These are phyloP conservation scores for Glossophaga mutica DNA, from an alignment of 2,797 vertebrate genomes.

Conservation along the genomic window DNA sequence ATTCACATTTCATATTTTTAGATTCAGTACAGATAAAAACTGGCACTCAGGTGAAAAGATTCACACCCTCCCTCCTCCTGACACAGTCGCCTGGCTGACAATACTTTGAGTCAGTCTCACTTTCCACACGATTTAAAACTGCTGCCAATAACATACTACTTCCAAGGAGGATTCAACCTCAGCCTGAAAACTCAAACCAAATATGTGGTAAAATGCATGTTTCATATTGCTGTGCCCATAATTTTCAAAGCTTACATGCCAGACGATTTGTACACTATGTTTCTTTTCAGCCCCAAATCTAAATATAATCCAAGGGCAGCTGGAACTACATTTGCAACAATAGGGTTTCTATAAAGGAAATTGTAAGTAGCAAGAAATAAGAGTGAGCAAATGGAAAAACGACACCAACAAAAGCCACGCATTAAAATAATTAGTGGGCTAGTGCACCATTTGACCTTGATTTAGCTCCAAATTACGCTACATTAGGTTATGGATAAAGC, in stretches of 20 bases:
- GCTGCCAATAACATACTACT: neutral
- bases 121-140: neutral
- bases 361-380: neutral
- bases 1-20: slow-evolving; percentile 11
- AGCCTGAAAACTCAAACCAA: neutral
- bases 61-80: neutral
- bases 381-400: neutral
- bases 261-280: neutral
- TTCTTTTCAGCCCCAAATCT: neutral
- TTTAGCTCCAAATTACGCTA: neutral
- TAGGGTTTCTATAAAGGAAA: neutral
- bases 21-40: neutral
- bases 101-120: neutral
- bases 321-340: neutral
- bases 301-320: neutral
- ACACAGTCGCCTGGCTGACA: neutral
- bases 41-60: neutral
- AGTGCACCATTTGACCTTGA: neutral
- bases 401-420: neutral
- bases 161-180: neutral
- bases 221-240: neutral
- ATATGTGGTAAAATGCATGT: neutral
- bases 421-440: neutral
- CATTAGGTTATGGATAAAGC: neutral
- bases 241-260: neutral